Conservation (phyloP, 2,888 invertebrate genomes). For the Cheilosia variabilis region DNA sequence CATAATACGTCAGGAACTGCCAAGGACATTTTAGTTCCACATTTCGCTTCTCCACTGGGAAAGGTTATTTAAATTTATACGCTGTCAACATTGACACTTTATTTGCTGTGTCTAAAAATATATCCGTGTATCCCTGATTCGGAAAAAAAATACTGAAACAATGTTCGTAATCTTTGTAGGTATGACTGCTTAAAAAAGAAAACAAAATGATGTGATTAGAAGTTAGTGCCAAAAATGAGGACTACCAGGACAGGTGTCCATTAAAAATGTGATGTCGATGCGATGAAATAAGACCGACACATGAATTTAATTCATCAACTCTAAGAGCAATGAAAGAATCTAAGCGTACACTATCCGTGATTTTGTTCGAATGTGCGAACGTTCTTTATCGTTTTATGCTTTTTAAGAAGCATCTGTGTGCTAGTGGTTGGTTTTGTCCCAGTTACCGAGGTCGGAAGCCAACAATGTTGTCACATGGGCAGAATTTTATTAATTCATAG, state of each 20-base stretch:
- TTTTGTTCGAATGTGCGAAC: constrained; percentile 29
- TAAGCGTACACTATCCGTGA: constrained; percentile 31
- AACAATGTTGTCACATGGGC: constrained; percentile 33
- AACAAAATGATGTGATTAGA: too few species aligned
- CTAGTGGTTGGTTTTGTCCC: constrained; percentile 28
- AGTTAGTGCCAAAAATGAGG: constrained; percentile 40
- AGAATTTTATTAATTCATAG: constrained; percentile 46
- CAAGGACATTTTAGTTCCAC: constrained; percentile 53
- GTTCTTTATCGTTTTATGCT: constrained; percentile 34
- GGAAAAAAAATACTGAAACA: too few species aligned
- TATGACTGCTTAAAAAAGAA: too few species aligned
- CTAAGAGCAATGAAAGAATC: constrained; percentile 56
- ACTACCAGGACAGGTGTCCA: background rate
- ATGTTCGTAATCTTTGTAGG: too few species aligned
- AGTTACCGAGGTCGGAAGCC: constrained; percentile 36
- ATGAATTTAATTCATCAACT: constrained; percentile 39
- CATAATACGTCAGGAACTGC: constrained; percentile 32
- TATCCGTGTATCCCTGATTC: constrained; percentile 39
- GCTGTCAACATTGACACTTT: constrained; percentile 21
- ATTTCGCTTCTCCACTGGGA: constrained; percentile 16
- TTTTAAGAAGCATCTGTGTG: constrained; percentile 47
- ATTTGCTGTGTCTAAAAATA: constrained; percentile 49
- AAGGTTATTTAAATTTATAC: constrained; percentile 21
- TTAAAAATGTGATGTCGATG: constrained; percentile 20
- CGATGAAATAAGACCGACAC: constrained; percentile 11